Evolutionary conservation across 2,797 vertebrate species (phyloP), one percentile per base, ranked within the genome.

Genomic region (Lophura swinhoii): DNA sequence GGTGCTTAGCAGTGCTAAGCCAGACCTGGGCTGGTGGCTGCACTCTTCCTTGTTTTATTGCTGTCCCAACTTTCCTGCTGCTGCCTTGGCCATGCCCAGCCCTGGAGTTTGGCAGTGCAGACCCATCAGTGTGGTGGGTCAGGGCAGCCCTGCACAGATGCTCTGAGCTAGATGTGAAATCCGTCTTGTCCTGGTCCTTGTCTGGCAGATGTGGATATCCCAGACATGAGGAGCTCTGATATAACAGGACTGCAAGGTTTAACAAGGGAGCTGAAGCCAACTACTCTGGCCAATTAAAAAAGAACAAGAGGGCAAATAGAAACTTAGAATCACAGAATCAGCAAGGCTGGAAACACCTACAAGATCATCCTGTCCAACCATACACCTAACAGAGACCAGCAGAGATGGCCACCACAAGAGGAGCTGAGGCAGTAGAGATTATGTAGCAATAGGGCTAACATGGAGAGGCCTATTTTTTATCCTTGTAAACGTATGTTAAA

Each of bases 41-140:
- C 29, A n/a, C 41, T 67, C 44, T 37, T 37, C 48, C 35, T 49
- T 29, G 12, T 53, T 59, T 59, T 16, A 60, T 5, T 60, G 37
- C 21, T 29, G 10, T 59, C n/a, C 20, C 67, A 24, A 10, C 6
- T 84, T 63, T 56, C 29, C 51, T 9, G 13, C 9, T 33, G 41
- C 41, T 92, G 13, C n/a, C 70, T n/a, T 8, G 35, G 84, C 24
- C 24, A 2, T 20, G 7, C 7, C 28, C n/a, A 55, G 29, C n/a
- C n/a, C 21, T 68, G 6, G 70, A 29, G 7, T 72, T 21, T 70
- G 35, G 18, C 20, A 46, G 55, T n/a, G 28, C 6, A 83, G 16
- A 86, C 5, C 17, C 33, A 48, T 21, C 35, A 37, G 12, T 0
- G 15, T 31, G 3, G 0, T 18, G 31, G 33, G 33, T 31, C 1